These are phyloP conservation scores for Drosophila peninsularis DNA, from an alignment of 2,888 invertebrate genomes.

Conservation along the genomic window DNA sequence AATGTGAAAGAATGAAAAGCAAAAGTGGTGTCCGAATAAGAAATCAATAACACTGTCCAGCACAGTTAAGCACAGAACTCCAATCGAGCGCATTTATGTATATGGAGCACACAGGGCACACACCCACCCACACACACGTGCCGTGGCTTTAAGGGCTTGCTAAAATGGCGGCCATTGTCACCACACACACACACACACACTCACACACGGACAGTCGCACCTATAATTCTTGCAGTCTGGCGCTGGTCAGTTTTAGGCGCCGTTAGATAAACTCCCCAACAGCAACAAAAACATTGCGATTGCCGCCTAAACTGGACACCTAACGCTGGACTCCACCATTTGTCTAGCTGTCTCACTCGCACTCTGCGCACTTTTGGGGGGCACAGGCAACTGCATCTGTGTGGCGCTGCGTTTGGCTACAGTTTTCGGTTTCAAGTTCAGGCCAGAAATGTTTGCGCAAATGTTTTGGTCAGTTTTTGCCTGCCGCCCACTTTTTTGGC, in stretches of 20 bases:
- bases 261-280: conserved; percentile 64
- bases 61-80: conserved; percentile 10
- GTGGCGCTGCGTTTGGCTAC: conserved; percentile 49
- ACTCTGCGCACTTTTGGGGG: conserved; percentile 5
- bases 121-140: conserved; percentile 30
- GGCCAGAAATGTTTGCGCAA: conserved; percentile 59
- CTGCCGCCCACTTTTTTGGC: conserved; percentile 27
- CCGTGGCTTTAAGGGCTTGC: conserved; percentile 39
- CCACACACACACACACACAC: conserved; percentile 38
- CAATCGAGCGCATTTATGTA: conserved; percentile 38
- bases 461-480: conserved; percentile 33
- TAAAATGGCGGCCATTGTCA: conserved; percentile 81
- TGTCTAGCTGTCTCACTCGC: conserved; percentile 1
- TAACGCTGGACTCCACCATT: conserved; percentile 23
- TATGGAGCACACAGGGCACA: conserved; percentile 40
- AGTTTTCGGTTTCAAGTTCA: conserved; percentile 75
- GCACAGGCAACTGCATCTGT: conserved; percentile 17
- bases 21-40: conserved; percentile 58
- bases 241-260: conserved; percentile 74
- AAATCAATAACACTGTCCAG: conserved; percentile 54
- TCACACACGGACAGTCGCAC: conserved; percentile 41
- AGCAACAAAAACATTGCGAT: conserved; percentile 26
- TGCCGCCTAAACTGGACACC: conserved; percentile 23
- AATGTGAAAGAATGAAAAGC: conserved; percentile 46
- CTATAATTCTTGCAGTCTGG: conserved; percentile 74